Evolutionary conservation across 2,888 invertebrate genomes (phyloP).

Genomic region (Parnassius orleans): DNA sequence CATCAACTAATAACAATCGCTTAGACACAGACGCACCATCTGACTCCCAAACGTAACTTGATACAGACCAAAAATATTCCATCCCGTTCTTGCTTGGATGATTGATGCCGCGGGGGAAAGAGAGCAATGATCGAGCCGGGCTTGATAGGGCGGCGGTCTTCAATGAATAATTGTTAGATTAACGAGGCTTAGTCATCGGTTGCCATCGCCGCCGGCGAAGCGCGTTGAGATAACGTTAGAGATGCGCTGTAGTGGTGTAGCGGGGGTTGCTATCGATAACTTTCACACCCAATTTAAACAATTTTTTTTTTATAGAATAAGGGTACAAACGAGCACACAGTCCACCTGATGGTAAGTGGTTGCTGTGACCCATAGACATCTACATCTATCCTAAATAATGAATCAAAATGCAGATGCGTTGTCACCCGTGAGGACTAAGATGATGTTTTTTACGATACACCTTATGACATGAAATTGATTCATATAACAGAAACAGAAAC

Average conservation of each 20-base stretch:
- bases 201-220: constrained; percentile 51
- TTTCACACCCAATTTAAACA: too few species aligned
- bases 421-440: too few species aligned
- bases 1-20: not conserved
- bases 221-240: constrained; percentile 33
- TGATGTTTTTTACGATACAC: too few species aligned
- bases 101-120: constrained; percentile 8
- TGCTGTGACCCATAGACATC: too few species aligned
- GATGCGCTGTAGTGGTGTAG: constrained; percentile 18
- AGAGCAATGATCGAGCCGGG: not conserved
- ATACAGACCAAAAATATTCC: not conserved
- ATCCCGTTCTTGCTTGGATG: constrained; percentile 6
- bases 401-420: too few species aligned
- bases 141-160: constrained; percentile 43
- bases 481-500: too few species aligned
- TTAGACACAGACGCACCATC: not conserved
- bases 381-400: too few species aligned
- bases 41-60: not conserved
- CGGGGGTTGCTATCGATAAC: too few species aligned
- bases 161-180: constrained; percentile 77
- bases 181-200: constrained; percentile 71
- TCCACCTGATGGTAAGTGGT: too few species aligned
- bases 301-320: too few species aligned
- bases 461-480: too few species aligned
- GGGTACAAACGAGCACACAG: too few species aligned